A percentile compares a stretch with the other conserved stretches of the same genome.
These are phyloP conservation scores for Pinctada fucata DNA, from an alignment of 2,888 invertebrate genomes.

Conservation along the genomic window DNA sequence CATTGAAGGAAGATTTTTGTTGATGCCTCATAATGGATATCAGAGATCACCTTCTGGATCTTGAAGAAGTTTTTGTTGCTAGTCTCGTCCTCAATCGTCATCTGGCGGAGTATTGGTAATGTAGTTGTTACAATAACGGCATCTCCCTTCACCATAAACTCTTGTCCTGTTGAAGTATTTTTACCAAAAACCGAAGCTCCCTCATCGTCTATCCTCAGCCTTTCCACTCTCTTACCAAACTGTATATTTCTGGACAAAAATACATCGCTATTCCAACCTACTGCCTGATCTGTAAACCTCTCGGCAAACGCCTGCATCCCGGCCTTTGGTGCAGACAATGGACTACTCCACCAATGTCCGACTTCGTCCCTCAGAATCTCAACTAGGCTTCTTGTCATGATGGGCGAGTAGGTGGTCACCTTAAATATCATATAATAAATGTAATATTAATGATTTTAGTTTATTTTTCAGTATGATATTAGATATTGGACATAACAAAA, in stretches of 20 bases:
- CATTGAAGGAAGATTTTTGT: constrained; percentile 45
- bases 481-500: no score
- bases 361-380: constrained; percentile 35
- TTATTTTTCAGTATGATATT: no score
- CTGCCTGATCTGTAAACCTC: constrained; percentile 15
- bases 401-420: constrained; percentile 23
- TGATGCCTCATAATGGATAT: constrained; percentile 34
- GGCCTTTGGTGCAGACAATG: constrained; percentile 21
- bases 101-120: constrained; percentile 40
- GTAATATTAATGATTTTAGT: no score
- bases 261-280: constrained; percentile 23
- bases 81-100: constrained; percentile 25
- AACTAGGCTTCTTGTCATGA: constrained; percentile 29
- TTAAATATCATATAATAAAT: neutral
- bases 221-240: constrained; percentile 33
- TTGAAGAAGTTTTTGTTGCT: neutral
- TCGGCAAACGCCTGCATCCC: constrained; percentile 36
- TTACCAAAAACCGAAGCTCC: constrained; percentile 26
- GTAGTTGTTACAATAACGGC: constrained; percentile 45
- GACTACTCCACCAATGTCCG: constrained; percentile 41
- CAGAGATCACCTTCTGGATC: constrained; percentile 24
- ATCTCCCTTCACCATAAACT: constrained; percentile 27
- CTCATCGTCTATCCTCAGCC: neutral
- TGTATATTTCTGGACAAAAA: constrained; percentile 23
- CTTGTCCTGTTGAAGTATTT: constrained; percentile 30